Conservation (phyloP, 2,888 invertebrate species). For the Andrena camellia region DNA sequence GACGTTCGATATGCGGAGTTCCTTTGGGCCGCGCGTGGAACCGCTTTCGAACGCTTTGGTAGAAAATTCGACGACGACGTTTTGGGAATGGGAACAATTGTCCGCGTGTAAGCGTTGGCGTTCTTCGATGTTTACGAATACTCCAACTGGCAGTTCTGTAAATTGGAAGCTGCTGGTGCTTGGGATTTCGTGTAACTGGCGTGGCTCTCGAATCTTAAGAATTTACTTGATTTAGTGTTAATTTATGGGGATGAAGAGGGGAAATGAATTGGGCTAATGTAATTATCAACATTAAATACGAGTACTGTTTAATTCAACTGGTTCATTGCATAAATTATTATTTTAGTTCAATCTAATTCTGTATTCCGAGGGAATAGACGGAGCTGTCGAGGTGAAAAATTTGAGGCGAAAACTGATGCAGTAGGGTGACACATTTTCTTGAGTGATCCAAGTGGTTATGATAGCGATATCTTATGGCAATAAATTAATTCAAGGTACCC, state of each 20-base stretch:
- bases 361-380: not conserved
- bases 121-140: no score
- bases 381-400: not conserved
- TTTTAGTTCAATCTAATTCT: not conserved
- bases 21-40: conserved; percentile 2
- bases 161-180: no score
- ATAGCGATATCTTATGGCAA: not conserved
- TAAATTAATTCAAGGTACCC: not conserved
- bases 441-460: not conserved
- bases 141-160: no score
- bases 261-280: not conserved
- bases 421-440: not conserved
- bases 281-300: not conserved
- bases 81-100: conserved; percentile 13
- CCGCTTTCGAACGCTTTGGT: not conserved
- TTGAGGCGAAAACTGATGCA: not conserved
- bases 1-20: conserved; percentile 27
- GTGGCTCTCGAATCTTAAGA: not conserved
- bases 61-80: conserved; percentile 15
- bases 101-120: not conserved
- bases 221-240: not conserved
- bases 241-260: not conserved
- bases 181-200: no score
- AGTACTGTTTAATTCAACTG: not conserved
- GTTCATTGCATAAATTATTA: not conserved